Evolutionary conservation across 2,797 vertebrate genomes (phyloP).

Genomic region (Myotis pilosus): DNA sequence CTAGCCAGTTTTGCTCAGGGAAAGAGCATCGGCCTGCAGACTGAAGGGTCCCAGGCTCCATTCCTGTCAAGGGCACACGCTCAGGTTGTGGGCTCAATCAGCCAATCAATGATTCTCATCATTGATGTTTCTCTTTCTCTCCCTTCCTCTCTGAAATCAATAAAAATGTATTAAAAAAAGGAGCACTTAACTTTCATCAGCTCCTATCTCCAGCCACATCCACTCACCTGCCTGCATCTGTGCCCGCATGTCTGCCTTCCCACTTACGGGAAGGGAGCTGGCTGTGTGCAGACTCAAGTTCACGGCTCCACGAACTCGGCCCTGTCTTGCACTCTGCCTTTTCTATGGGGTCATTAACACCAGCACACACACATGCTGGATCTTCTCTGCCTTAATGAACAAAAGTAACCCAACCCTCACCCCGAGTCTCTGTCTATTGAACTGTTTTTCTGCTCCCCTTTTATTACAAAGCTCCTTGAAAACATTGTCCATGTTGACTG

Average conservation of each 20-base stretch:
- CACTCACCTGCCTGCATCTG: neutral
- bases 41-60: too few relatives aligned
- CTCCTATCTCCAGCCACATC: neutral
- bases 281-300: neutral
- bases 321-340: neutral
- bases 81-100: too few relatives aligned
- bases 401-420: neutral
- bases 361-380: neutral
- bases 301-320: neutral
- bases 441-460: neutral
- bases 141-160: too few relatives aligned
- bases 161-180: neutral
- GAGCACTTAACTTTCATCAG: neutral
- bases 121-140: too few relatives aligned
- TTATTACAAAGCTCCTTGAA: neutral
- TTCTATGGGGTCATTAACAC: neutral
- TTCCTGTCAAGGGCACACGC: too few relatives aligned
- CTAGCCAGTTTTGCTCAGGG: too few relatives aligned
- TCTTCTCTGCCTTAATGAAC: neutral
- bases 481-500: neutral
- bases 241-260: neutral
- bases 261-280: neutral
- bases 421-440: neutral
- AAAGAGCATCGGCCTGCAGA: too few relatives aligned
- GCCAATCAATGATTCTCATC: too few relatives aligned